phyloP scores from a whole-genome alignment of 2,888 invertebrate genomes.

The Scaptomyza cyrtandrae region DNA sequence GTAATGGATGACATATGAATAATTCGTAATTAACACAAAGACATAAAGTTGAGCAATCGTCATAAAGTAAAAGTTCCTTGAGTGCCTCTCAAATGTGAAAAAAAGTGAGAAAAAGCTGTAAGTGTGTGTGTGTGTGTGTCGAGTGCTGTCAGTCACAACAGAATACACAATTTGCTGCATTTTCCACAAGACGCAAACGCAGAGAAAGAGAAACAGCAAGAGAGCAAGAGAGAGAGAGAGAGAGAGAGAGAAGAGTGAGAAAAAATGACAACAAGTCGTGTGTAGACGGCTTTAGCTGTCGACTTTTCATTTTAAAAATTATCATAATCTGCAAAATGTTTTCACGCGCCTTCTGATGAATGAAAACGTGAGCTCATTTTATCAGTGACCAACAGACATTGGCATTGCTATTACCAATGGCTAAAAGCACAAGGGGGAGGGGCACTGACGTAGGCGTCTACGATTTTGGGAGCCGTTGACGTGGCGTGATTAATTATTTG shows the following conservation, averaged over 20 bases:
- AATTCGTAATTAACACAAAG: too few species aligned
- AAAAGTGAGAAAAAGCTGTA: not conserved
- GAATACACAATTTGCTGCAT: not conserved
- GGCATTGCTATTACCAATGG: not conserved
- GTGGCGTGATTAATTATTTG: constrained; percentile 77
- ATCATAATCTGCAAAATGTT: constrained; percentile 53
- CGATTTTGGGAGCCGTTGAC: constrained; percentile 36
- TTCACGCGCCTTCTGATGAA: not conserved
- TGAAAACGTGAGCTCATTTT: constrained; percentile 38
- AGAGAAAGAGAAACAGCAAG: not conserved
- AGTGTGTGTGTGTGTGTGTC: not conserved
- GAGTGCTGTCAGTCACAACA: constrained; percentile 2
- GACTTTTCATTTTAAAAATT: constrained; percentile 64
- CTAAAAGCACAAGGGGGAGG: not conserved
- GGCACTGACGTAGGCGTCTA: constrained; percentile 42
- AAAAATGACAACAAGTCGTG: constrained; percentile 6
- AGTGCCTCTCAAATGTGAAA: constrained; percentile 4
- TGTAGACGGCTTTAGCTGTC: constrained; percentile 60
- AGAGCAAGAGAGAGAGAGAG: not conserved
- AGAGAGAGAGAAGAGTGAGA: not conserved
- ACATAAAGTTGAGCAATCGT: not conserved
- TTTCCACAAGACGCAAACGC: not conserved
- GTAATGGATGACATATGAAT: too few species aligned
- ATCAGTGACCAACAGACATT: constrained; percentile 55
- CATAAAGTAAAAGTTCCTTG: not conserved